phyloP scores from a whole-genome alignment of 2,888 invertebrate genomes.

The Didymodactylos carnosus region DNA sequence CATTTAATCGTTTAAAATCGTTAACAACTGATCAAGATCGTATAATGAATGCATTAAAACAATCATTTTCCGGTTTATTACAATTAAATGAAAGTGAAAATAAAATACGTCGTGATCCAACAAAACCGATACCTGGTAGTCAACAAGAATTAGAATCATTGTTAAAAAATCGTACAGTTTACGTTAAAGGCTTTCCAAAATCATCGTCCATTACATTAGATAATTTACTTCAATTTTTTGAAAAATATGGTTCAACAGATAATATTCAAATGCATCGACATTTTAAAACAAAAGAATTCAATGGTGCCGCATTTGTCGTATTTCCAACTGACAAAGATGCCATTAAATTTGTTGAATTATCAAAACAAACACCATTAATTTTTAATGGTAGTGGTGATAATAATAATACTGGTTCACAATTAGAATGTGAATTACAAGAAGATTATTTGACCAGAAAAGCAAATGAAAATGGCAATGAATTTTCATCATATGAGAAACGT shows the following conservation, averaged over 20 bases:
- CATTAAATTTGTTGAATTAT: background rate
- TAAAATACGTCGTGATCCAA: conserved; percentile 53
- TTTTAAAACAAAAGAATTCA: conserved; percentile 25
- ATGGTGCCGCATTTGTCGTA: conserved; percentile 18
- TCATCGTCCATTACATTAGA: background rate
- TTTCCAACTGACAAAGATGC: conserved; percentile 39
- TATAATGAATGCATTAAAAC: conserved; percentile 53
- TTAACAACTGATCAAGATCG: conserved; percentile 48
- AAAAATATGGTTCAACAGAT: conserved; percentile 48
- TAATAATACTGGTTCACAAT: background rate
- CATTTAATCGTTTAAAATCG: conserved; percentile 58
- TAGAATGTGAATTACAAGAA: conserved; percentile 7
- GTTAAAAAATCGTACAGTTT: conserved; percentile 54
- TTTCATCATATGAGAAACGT: background rate
- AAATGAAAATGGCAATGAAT: background rate
- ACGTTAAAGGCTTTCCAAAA: conserved; percentile 39
- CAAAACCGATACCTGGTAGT: conserved; percentile 58
- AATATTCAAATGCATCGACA: conserved; percentile 41
- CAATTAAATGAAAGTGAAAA: conserved; percentile 48
- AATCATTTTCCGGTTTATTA: conserved; percentile 48
- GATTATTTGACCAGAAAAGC: conserved; percentile 8
- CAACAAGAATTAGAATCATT: conserved; percentile 62
- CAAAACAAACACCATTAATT: background rate
- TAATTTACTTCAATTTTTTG: conserved; percentile 14
- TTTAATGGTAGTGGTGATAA: too few relatives aligned